Evolutionary conservation across 2,888 invertebrate species (phyloP).

Genomic region (Drosophila planitibia): DNA sequence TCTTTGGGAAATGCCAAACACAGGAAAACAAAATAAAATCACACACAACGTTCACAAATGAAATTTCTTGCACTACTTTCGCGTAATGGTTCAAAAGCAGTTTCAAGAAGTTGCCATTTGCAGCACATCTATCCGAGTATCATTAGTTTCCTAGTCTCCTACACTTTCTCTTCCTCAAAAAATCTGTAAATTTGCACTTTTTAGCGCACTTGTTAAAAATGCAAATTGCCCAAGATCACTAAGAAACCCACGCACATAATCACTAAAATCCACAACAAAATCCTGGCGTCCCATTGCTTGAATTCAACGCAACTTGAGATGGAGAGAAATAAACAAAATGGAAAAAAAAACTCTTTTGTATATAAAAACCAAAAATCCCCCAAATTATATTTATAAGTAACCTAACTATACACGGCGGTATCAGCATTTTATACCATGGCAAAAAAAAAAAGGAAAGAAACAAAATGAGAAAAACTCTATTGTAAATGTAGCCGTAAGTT

Average conservation of each 20-base stretch:
- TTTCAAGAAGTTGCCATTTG: constrained; percentile 78
- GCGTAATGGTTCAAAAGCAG: constrained; percentile 67
- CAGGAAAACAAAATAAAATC: not conserved
- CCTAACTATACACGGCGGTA: constrained; percentile 49
- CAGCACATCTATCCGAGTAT: constrained; percentile 36
- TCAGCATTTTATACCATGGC: constrained; percentile 70
- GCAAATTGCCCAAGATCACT: constrained; percentile 71
- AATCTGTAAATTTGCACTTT: constrained; percentile 80
- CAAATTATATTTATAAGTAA: constrained; percentile 63
- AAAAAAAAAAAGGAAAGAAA: constrained; percentile 34
- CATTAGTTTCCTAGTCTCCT: constrained; percentile 6
- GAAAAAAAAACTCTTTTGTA: constrained; percentile 52
- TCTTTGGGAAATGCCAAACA: constrained; percentile 30
- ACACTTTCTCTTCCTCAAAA: constrained; percentile 8
- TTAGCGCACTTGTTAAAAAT: constrained; percentile 85
- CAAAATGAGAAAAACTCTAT: constrained; percentile 33
- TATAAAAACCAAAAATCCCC: constrained; percentile 59
- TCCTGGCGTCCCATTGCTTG: constrained; percentile 19
- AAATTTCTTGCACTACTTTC: constrained; percentile 83
- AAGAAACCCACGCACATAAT: constrained; percentile 3
- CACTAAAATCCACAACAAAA: not conserved
- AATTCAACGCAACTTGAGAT: constrained; percentile 27
- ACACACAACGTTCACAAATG: constrained; percentile 63
- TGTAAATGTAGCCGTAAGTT: constrained; percentile 77
- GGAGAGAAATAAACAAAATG: constrained; percentile 63